phyloP scores from a whole-genome alignment of 1,140 invertebrate genomes.

The Cepaea nemoralis region DNA sequence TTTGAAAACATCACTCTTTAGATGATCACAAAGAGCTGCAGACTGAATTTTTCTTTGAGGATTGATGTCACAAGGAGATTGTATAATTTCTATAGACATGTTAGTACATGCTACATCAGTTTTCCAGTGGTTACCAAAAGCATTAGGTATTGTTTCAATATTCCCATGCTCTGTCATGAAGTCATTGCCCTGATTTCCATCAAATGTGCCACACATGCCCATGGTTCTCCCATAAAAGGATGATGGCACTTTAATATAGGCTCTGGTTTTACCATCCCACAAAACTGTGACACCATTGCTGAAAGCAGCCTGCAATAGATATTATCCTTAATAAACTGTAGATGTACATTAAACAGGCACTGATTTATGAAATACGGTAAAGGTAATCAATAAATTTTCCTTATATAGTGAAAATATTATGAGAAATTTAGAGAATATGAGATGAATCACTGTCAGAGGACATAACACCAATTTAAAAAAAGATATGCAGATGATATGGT shows the following conservation, averaged over 20 bases:
- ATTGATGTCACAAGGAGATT: constrained; percentile 59
- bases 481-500: too few species aligned
- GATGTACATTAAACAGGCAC: too few species aligned
- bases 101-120: constrained; percentile 80
- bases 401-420: too few species aligned
- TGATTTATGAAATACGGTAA: too few species aligned
- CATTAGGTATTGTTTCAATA: constrained; percentile 79
- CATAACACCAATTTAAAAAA: too few species aligned
- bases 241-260: constrained; percentile 85
- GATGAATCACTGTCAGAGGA: too few species aligned
- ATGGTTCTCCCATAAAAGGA: constrained; percentile 77
- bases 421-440: too few species aligned
- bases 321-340: too few species aligned
- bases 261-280: constrained; percentile 79
- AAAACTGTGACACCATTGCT: constrained; percentile 83
- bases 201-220: constrained; percentile 91
- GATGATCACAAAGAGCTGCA: constrained; percentile 54
- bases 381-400: too few species aligned
- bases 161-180: constrained; percentile 89
- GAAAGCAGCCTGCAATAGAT: constrained; percentile 76
- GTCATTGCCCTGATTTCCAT: constrained; percentile 88
- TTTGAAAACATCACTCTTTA: constrained; percentile 63
- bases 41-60: constrained; percentile 57
- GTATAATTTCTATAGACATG: constrained; percentile 67
- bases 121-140: constrained; percentile 92